A percentile compares a stretch with the other conserved stretches of the same genome.
phyloP scores from a whole-genome alignment of 1,140 invertebrate genomes.

The Spodoptera litura region DNA sequence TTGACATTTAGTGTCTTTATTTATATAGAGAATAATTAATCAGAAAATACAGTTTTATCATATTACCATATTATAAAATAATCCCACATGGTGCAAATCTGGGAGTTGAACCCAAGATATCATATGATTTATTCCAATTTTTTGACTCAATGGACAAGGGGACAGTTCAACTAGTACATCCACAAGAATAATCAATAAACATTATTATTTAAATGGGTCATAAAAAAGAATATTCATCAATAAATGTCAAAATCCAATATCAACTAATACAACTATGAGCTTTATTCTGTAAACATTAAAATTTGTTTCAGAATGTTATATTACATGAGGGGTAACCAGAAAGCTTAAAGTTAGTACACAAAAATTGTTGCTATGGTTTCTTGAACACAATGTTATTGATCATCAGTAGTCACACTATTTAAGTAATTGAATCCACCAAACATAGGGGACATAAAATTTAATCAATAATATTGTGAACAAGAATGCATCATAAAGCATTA shows the following conservation, averaged over 20 bases:
- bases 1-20: neutral
- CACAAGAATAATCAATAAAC: too few species aligned
- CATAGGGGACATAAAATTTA: neutral
- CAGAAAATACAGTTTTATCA: too few species aligned
- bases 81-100: too few species aligned
- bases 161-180: too few species aligned
- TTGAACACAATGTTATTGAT: slow-evolving; percentile 17
- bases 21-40: too few species aligned
- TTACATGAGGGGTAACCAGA: neutral
- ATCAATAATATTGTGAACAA: slow-evolving; percentile 4
- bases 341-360: slow-evolving; percentile 6
- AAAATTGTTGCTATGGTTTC: slow-evolving; percentile 12
- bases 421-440: neutral
- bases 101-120: too few species aligned
- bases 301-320: neutral
- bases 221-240: neutral
- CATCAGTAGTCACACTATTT: neutral
- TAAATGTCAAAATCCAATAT: slow-evolving; percentile 16
- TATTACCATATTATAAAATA: too few species aligned
- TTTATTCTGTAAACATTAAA: neutral
- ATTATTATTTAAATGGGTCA: neutral
- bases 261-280: neutral
- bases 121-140: too few species aligned
- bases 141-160: too few species aligned
- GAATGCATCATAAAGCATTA: neutral